Evolutionary conservation across 2,797 vertebrate species (phyloP).

Genomic region (Eulemur coronatus): DNA sequence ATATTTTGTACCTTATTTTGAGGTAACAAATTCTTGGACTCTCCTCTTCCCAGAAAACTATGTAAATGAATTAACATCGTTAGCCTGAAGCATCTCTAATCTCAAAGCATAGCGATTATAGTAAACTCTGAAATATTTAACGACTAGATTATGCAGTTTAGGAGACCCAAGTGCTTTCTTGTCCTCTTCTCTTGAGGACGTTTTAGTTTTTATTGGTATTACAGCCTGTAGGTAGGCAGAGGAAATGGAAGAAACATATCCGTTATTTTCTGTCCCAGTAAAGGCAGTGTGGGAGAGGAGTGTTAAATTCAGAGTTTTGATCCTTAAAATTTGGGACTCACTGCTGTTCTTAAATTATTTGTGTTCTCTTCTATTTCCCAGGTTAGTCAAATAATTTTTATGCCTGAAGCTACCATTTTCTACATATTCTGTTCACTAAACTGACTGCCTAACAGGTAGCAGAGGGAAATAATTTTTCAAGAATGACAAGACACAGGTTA

Average conservation of each 20-base stretch:
- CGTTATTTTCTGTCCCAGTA: not conserved
- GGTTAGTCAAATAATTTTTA: not conserved
- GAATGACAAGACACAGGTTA: not conserved
- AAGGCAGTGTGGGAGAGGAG: not conserved
- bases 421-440: not conserved
- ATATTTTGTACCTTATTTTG: not conserved
- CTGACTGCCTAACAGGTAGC: not conserved
- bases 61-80: not conserved
- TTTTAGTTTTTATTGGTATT: not conserved
- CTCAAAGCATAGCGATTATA: not conserved
- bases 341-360: not conserved
- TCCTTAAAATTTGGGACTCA: not conserved
- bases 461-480: not conserved
- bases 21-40: not conserved
- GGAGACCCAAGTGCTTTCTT: not conserved
- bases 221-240: not conserved
- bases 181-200: not conserved
- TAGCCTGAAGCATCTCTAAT: not conserved
- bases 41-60: not conserved
- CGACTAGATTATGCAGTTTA: not conserved
- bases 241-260: not conserved
- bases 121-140: not conserved
- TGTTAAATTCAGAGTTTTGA: not conserved
- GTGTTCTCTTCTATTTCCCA: conserved; percentile 46
- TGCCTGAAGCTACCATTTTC: not conserved